Percentiles rank a stretch among this genome's conserved stretches.
Conservation (phyloP, 2,797 vertebrate genomes). For the Sebastes diaconus region DNA sequence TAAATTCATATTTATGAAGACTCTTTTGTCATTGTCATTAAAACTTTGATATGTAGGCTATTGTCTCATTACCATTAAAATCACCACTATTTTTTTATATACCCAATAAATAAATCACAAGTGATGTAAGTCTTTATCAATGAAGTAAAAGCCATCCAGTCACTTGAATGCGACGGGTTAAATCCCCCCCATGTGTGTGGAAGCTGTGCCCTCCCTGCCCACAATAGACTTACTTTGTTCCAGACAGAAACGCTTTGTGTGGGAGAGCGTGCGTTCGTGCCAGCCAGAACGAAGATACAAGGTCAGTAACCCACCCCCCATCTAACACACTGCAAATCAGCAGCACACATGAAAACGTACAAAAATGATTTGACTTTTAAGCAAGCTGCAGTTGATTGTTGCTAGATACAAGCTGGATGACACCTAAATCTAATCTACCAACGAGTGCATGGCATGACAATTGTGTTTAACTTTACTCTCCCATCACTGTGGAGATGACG, state of each 20-base stretch:
- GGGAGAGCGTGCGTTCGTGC: slow-evolving; percentile 66
- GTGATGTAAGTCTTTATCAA: slow-evolving; percentile 40
- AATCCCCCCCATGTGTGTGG: slow-evolving; percentile 53
- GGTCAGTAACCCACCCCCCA: slow-evolving; percentile 52
- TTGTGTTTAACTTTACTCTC: slow-evolving; percentile 2
- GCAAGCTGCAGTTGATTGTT: background rate
- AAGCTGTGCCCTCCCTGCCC: slow-evolving; percentile 44
- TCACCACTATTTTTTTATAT: background rate
- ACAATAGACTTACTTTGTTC: slow-evolving; percentile 76
- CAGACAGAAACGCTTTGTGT: slow-evolving; percentile 76
- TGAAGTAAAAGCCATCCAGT: slow-evolving; percentile 32
- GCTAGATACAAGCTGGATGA: background rate
- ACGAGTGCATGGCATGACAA: background rate
- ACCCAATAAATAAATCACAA: slow-evolving; percentile 7
- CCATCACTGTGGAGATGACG: slow-evolving; percentile 55
- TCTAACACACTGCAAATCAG: slow-evolving; percentile 38
- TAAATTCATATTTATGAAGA: slow-evolving; percentile 34
- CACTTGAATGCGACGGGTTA: slow-evolving; percentile 58
- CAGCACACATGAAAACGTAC: slow-evolving; percentile 15
- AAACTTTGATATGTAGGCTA: background rate
- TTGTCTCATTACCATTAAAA: background rate
- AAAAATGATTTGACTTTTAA: background rate
- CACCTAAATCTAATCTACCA: background rate
- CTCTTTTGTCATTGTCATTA: background rate
- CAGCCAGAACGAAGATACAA: slow-evolving; percentile 78